Evolutionary conservation across 2,113 vertebrate genomes (phyloP).

Genomic region (Ramphastos sulfuratus): DNA sequence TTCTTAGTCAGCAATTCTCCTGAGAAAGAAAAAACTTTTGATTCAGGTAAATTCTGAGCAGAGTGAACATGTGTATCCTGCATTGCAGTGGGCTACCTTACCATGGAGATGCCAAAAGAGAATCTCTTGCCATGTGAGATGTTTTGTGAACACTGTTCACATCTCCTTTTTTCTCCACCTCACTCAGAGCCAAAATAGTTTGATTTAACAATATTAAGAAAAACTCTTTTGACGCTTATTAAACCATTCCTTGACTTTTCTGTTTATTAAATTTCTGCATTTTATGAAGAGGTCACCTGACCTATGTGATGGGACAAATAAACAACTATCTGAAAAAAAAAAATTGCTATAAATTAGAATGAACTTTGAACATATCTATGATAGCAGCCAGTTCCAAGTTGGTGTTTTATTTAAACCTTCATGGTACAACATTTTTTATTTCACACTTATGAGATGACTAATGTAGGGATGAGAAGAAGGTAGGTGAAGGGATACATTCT

Average conservation of each 20-base stretch:
- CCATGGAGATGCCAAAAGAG: background rate
- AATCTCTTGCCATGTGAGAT: rapidly evolving
- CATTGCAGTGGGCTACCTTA: background rate
- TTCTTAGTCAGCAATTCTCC: background rate
- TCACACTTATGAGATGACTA: background rate
- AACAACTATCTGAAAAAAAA: background rate
- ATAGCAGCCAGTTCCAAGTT: background rate
- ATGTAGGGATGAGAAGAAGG: background rate
- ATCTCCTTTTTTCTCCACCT: background rate
- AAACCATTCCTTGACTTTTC: background rate
- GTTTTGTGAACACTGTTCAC: background rate
- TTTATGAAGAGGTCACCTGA: background rate
- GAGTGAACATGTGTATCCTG: background rate
- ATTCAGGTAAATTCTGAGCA: background rate
- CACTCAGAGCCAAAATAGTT: background rate
- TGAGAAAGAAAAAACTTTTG: background rate
- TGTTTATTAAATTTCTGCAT: background rate
- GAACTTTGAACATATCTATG: background rate
- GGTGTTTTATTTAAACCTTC: background rate
- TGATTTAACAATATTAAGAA: background rate
- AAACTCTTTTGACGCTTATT: background rate
- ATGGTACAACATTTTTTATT: background rate
- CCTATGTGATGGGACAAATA: background rate
- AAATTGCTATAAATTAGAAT: background rate
- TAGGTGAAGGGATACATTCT: background rate